Percentiles rank a stretch among this genome's conserved stretches.
These are phyloP conservation scores for Bombus confusus DNA, from an alignment of 1,140 invertebrate species.

Conservation along the genomic window DNA sequence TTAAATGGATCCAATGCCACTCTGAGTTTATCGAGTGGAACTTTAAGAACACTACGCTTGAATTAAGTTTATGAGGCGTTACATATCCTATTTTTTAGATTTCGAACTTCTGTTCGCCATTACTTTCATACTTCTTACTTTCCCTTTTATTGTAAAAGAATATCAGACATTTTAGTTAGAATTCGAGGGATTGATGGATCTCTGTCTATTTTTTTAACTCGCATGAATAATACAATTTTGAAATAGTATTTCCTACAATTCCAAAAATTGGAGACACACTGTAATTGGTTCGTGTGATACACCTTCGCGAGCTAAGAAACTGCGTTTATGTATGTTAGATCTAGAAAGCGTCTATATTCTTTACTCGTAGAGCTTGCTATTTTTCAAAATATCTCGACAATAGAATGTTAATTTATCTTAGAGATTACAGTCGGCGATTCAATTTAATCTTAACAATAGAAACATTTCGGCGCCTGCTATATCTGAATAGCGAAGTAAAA, in stretches of 20 bases:
- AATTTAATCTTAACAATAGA: neutral
- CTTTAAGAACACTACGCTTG: slow-evolving; percentile 1
- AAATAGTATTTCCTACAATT: neutral
- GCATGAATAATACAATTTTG: neutral
- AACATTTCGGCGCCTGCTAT: neutral
- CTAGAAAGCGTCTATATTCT: no score
- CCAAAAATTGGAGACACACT: neutral
- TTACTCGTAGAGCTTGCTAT: no score
- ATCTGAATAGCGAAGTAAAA: neutral
- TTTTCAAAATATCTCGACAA: neutral
- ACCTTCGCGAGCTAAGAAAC: neutral
- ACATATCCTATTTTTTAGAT: neutral
- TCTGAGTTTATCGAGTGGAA: slow-evolving; percentile 11
- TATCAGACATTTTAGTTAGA: neutral
- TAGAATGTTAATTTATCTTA: slow-evolving; percentile 6
- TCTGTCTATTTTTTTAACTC: neutral
- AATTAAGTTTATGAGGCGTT: slow-evolving; percentile 15
- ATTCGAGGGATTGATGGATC: neutral
- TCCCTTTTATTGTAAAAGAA: neutral
- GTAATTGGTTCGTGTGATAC: neutral
- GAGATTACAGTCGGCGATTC: neutral
- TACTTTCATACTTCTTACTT: neutral
- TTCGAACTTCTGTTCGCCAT: neutral
- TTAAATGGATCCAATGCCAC: neutral
- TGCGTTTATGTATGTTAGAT: neutral